Evolutionary conservation across 2,113 vertebrate genomes (phyloP).

Genomic region (Cacatua alba): DNA sequence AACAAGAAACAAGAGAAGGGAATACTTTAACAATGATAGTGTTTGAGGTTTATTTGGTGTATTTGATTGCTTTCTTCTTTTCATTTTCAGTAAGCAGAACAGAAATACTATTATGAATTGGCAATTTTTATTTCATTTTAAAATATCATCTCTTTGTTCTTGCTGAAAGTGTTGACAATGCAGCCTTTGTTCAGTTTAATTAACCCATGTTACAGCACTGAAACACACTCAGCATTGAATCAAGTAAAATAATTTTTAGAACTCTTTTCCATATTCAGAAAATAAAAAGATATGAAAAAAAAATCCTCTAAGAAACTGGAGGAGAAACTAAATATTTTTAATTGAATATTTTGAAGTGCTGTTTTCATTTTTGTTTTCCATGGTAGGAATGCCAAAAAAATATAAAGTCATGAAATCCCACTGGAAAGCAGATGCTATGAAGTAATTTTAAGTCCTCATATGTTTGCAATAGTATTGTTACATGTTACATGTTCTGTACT

Average conservation of each 20-base stretch:
- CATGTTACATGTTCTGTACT: background rate
- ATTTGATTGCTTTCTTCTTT: slow-evolving; percentile 47
- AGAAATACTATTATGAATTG: slow-evolving; percentile 16
- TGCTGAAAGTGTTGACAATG: slow-evolving; percentile 42
- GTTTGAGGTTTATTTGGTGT: slow-evolving; percentile 16
- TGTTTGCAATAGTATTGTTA: slow-evolving; percentile 2
- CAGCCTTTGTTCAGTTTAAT: slow-evolving; percentile 45
- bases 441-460: background rate
- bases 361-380: slow-evolving; percentile 22
- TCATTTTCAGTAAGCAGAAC: slow-evolving; percentile 27
- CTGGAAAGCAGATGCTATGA: background rate
- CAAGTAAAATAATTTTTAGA: slow-evolving; percentile 9
- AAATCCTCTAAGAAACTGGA: background rate
- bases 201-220: slow-evolving; percentile 16
- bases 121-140: slow-evolving; percentile 45
- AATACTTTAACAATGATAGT: slow-evolving; percentile 23
- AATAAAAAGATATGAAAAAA: background rate
- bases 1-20: background rate
- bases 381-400: slow-evolving; percentile 5
- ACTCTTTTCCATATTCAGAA: background rate
- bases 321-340: slow-evolving; percentile 34
- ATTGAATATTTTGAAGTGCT: background rate
- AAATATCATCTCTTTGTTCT: slow-evolving; percentile 42
- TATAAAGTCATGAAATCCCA: background rate
- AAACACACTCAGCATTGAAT: background rate